Evolutionary conservation across 2,113 vertebrate genomes (phyloP).

Genomic region (Falcunculus frontatus): DNA sequence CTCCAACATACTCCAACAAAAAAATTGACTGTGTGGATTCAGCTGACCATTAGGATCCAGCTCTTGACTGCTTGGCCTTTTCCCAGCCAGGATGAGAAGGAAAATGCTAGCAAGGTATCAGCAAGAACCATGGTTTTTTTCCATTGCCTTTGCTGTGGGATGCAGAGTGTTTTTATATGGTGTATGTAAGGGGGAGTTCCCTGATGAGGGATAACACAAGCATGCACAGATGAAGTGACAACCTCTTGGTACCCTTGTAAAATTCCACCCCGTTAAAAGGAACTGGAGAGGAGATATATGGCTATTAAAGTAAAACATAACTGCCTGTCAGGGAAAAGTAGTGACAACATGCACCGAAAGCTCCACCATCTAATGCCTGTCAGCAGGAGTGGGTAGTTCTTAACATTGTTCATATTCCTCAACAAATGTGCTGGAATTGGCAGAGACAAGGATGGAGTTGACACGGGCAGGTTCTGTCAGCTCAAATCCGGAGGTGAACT

Average conservation of each 20-base stretch:
- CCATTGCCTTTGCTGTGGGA: not conserved
- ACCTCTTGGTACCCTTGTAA: slow-evolving; percentile 5
- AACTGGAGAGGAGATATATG: slow-evolving; percentile 44
- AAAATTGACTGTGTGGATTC: not conserved
- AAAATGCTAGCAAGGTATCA: not conserved
- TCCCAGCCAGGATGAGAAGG: not conserved
- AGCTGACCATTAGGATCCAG: not conserved
- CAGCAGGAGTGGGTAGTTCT: slow-evolving; percentile 29
- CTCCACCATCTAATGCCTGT: slow-evolving; percentile 53
- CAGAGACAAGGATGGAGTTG: slow-evolving; percentile 61
- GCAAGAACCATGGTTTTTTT: rapidly evolving
- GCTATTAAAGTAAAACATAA: slow-evolving; percentile 67
- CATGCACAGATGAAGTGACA: not conserved
- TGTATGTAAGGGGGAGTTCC: not conserved
- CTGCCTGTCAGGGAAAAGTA: slow-evolving; percentile 64
- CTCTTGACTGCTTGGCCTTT: not conserved
- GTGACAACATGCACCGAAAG: slow-evolving; percentile 30
- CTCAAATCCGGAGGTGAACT: slow-evolving; percentile 51
- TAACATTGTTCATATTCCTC: slow-evolving; percentile 43
- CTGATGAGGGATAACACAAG: not conserved
- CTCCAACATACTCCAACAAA: not conserved
- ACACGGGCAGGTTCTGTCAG: slow-evolving; percentile 68
- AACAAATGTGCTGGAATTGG: slow-evolving; percentile 32
- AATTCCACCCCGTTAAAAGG: not conserved
- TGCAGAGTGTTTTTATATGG: not conserved